Evolutionary conservation across 2,113 vertebrate species (phyloP).

Genomic region (Notothenia coriiceps): DNA sequence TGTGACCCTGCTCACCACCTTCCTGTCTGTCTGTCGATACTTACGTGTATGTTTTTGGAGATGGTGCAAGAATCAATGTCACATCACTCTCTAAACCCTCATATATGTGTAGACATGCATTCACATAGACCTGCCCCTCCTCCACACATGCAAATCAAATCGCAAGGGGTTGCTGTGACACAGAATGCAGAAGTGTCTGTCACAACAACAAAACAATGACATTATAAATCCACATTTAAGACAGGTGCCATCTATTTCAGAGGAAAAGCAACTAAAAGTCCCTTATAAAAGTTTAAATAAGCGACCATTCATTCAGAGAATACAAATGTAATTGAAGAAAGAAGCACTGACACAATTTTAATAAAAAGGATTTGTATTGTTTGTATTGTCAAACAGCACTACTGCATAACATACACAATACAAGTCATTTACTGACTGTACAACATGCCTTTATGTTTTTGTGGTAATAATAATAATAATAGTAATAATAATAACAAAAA

Average conservation of each 20-base stretch:
- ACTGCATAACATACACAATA: slow-evolving; percentile 99
- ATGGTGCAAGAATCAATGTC: slow-evolving; percentile 61
- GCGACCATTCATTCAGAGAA: slow-evolving; percentile 21
- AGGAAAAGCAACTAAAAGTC: slow-evolving; percentile 9
- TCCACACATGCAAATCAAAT: slow-evolving; percentile 2
- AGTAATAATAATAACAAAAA: slow-evolving; percentile 62
- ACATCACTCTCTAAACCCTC: slow-evolving; percentile 21
- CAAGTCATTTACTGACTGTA: slow-evolving; percentile 89
- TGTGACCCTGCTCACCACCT: slow-evolving; percentile 52
- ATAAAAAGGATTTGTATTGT: slow-evolving; percentile 84
- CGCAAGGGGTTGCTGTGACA: slow-evolving; percentile 1
- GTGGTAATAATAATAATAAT: slow-evolving; percentile 48
- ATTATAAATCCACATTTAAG: not conserved
- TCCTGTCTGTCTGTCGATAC: slow-evolving; percentile 60
- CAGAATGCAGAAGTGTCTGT: not conserved
- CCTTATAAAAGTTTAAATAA: slow-evolving; percentile 26
- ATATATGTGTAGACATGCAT: slow-evolving; percentile 34
- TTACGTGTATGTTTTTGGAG: slow-evolving; percentile 63
- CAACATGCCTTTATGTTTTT: slow-evolving; percentile 78
- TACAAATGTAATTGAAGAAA: slow-evolving; percentile 29
- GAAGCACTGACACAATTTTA: slow-evolving; percentile 64
- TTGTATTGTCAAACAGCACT: slow-evolving; percentile 91
- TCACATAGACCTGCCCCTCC: not conserved
- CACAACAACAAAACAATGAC: not conserved
- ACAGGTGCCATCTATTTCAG: not conserved